These are phyloP conservation scores for Oryzias celebensis DNA, from an alignment of 2,113 vertebrate species.

Conservation along the genomic window DNA sequence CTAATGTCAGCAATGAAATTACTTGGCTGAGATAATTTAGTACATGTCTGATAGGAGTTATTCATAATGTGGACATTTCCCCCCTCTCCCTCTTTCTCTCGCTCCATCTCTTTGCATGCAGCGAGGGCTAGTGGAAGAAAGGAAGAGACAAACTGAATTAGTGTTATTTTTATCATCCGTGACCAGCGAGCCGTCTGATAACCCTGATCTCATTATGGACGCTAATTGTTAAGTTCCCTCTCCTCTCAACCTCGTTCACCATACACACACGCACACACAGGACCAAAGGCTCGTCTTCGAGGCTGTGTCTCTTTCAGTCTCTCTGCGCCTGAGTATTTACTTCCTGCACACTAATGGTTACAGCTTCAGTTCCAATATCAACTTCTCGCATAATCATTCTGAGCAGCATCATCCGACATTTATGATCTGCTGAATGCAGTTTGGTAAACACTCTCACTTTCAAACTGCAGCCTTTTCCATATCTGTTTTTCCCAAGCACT, in stretches of 20 bases:
- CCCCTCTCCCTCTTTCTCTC: conserved; percentile 34
- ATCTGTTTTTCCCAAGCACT: conserved; percentile 22
- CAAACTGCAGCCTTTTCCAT: conserved; percentile 34
- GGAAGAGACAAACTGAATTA: conserved; percentile 76
- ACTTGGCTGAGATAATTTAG: conserved; percentile 49
- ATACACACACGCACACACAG: conserved; percentile 26
- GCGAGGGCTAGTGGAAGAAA: conserved; percentile 53
- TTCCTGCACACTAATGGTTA: conserved; percentile 65
- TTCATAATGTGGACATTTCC: conserved; percentile 58
- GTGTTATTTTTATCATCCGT: conserved; percentile 77
- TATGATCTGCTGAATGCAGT: conserved; percentile 53
- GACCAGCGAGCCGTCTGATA: conserved; percentile 73
- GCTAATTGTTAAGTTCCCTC: conserved; percentile 70
- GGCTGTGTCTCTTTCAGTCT: conserved; percentile 5
- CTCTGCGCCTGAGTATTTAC: conserved; percentile 51
- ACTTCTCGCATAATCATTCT: conserved; percentile 61
- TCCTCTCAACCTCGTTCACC: conserved; percentile 43
- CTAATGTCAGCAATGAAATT: conserved; percentile 53
- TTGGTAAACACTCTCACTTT: conserved; percentile 46
- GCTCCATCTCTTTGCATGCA: conserved; percentile 39
- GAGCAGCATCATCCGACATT: conserved; percentile 60
- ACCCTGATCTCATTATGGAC: conserved; percentile 76
- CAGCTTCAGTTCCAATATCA: conserved; percentile 55
- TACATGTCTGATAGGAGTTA: conserved; percentile 60
- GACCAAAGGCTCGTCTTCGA: conserved; percentile 30